Percentiles rank a stretch among this genome's conserved stretches.
Evolutionary conservation across 2,888 invertebrate genomes (phyloP).

Genomic region (Caradrina clavipalpis): DNA sequence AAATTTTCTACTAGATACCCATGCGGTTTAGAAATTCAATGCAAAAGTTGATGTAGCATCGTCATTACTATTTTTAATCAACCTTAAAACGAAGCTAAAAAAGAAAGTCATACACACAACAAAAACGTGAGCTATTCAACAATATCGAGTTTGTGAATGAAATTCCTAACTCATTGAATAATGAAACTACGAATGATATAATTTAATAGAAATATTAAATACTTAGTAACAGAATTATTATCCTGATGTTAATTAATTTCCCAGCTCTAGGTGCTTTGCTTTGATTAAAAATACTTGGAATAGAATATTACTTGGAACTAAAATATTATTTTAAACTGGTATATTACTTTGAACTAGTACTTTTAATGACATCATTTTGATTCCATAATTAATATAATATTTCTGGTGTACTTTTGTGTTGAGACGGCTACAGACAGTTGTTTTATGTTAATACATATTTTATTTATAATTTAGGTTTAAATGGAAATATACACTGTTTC

Average conservation of each 20-base stretch:
- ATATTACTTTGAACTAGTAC: background rate
- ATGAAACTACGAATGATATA: background rate
- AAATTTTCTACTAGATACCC: conserved; percentile 9
- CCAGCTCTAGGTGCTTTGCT: background rate
- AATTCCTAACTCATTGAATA: conserved; percentile 22
- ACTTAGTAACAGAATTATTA: background rate
- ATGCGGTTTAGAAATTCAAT: background rate
- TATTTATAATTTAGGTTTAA: no score
- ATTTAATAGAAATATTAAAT: background rate
- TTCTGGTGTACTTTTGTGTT: background rate
- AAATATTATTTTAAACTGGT: no score
- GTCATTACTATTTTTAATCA: background rate
- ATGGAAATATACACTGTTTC: no score
- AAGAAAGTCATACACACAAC: background rate
- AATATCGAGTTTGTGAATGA: conserved; percentile 5
- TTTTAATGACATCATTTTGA: no score
- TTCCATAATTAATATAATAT: no score
- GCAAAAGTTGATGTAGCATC: background rate
- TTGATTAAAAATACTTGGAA: background rate
- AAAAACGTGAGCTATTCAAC: background rate
- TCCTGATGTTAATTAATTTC: background rate
- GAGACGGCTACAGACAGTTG: background rate
- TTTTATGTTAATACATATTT: no score
- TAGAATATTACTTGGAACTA: background rate
- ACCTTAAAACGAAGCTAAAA: background rate